Conservation (phyloP, 2,888 invertebrate species). For the Helicoverpa assulta region DNA sequence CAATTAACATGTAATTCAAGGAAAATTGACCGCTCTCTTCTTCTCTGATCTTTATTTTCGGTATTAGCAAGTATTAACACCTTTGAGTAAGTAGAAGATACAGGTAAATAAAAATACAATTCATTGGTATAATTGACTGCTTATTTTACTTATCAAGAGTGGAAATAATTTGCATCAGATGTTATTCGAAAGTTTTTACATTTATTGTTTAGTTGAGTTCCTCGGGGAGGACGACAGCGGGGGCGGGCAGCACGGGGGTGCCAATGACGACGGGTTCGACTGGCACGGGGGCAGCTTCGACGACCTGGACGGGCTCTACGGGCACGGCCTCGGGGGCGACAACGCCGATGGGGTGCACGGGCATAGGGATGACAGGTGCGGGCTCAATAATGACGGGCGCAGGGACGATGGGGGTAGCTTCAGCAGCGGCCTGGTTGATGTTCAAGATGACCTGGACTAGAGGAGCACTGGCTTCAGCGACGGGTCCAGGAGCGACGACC, state of each 20-base stretch:
- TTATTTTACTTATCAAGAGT: not conserved
- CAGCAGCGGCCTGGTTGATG: conserved; percentile 57
- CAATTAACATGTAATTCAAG: no score
- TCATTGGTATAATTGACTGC: not conserved
- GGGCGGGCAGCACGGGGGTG: conserved; percentile 49
- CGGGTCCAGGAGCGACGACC: conserved; percentile 44
- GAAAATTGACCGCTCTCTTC: no score
- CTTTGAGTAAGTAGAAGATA: no score
- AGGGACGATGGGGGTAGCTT: conserved; percentile 26
- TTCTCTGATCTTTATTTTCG: no score
- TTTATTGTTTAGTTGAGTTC: conserved; percentile 21
- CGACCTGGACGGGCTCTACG: conserved; percentile 23
- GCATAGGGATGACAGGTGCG: conserved; percentile 38
- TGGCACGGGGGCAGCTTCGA: conserved; percentile 16
- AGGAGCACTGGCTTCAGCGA: conserved; percentile 42
- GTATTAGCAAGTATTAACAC: no score
- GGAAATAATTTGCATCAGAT: not conserved
- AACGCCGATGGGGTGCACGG: conserved; percentile 43
- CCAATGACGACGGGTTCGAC: conserved; percentile 47
- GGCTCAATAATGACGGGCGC: conserved; percentile 28
- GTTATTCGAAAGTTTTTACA: not conserved
- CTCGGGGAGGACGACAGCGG: conserved; percentile 60
- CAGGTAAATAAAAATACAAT: not conserved
- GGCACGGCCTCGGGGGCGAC: conserved; percentile 39
- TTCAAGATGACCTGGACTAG: conserved; percentile 69